These are phyloP conservation scores for Nudaria mundana DNA, from an alignment of 2,888 invertebrate genomes.

Conservation along the genomic window DNA sequence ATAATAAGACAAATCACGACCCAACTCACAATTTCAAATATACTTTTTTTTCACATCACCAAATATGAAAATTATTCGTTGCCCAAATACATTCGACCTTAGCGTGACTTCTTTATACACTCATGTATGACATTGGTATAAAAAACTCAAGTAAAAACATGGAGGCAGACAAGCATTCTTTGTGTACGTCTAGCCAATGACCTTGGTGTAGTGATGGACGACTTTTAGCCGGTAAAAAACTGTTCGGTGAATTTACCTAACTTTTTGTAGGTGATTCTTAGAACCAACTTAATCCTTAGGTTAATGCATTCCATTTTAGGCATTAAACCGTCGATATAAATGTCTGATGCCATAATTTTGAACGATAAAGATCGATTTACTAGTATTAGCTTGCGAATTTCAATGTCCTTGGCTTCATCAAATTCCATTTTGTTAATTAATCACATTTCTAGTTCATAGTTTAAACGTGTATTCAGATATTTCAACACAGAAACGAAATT, in stretches of 20 bases:
- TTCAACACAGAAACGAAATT: constrained; percentile 9
- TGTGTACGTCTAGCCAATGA: constrained; percentile 72
- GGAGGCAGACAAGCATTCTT: constrained; percentile 72
- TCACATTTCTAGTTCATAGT: constrained; percentile 41
- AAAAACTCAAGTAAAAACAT: constrained; percentile 66
- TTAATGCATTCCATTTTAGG: constrained; percentile 59
- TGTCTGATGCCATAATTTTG: constrained; percentile 70
- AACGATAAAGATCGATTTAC: constrained; percentile 48
- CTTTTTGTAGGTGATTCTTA: constrained; percentile 70
- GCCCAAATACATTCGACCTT: constrained; percentile 67
- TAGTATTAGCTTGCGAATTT: constrained; percentile 38
- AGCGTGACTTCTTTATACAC: constrained; percentile 62
- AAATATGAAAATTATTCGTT: constrained; percentile 64
- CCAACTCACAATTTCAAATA: constrained; percentile 28
- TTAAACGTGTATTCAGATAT: constrained; percentile 13
- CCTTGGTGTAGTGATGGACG: constrained; percentile 72
- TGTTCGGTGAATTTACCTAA: constrained; percentile 78
- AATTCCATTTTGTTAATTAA: constrained; percentile 49
- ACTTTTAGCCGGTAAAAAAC: constrained; percentile 68
- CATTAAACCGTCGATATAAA: constrained; percentile 60
- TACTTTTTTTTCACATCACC: constrained; percentile 49
- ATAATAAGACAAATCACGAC: constrained; percentile 40
- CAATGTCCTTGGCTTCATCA: constrained; percentile 26
- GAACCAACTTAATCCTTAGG: constrained; percentile 55
- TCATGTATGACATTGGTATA: constrained; percentile 74